phyloP scores from a whole-genome alignment of 2,797 vertebrate genomes.

The Hyperoplus lanceolatus region DNA sequence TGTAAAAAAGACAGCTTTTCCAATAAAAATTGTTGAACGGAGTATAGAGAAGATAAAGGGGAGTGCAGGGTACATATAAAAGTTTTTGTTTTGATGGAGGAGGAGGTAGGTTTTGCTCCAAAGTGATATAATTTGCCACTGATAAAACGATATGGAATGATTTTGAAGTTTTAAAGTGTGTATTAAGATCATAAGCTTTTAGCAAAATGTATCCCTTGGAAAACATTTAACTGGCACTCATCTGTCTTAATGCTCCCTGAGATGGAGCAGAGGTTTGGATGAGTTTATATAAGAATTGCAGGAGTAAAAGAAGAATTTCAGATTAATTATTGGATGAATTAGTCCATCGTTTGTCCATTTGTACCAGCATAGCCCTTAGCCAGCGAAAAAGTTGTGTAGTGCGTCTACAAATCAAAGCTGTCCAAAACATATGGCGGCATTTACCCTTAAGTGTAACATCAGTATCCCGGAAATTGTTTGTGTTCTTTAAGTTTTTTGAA shows the following conservation, averaged over 20 bases:
- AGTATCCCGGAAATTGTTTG: not conserved
- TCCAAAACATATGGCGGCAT: not conserved
- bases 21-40: slow-evolving; percentile 1
- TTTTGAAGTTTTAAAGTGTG: slow-evolving; percentile 8
- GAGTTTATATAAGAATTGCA: slow-evolving; percentile 11
- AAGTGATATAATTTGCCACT: slow-evolving; percentile 26
- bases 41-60: not conserved
- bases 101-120: slow-evolving; percentile 10
- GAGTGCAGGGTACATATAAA: not conserved
- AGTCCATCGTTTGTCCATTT: slow-evolving; percentile 6
- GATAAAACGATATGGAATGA: slow-evolving; percentile 36
- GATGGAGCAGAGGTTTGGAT: slow-evolving; percentile 20
- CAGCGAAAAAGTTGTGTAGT: not conserved
- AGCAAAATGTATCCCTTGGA: slow-evolving; percentile 28
- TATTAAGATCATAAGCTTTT: slow-evolving; percentile 45
- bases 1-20: no score
- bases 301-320: not conserved
- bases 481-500: no score
- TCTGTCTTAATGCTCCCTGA: slow-evolving; percentile 18
- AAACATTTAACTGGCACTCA: slow-evolving; percentile 33
- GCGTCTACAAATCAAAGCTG: not conserved
- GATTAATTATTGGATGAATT: not conserved
- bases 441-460: slow-evolving; percentile 1
- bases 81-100: slow-evolving; percentile 18
- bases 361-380: not conserved